These are phyloP conservation scores for Nyctalus aviator DNA, from an alignment of 2,797 vertebrate species.

Conservation along the genomic window DNA sequence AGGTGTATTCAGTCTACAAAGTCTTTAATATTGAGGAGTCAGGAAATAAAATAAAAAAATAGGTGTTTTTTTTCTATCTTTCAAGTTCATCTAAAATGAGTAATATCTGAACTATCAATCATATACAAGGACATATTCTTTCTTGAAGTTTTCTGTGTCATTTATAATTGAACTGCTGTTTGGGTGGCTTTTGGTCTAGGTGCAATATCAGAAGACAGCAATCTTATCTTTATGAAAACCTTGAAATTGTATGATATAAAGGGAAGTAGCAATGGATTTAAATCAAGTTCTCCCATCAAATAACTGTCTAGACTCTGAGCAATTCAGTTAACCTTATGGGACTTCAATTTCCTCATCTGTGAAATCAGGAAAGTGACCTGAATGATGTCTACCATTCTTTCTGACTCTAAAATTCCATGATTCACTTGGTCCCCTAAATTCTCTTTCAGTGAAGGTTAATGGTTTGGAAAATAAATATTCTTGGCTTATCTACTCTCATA, in stretches of 20 bases:
- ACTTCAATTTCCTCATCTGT: conserved; percentile 64
- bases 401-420: conserved; percentile 53
- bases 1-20: background rate
- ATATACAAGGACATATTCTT: conserved; percentile 37
- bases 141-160: conserved; percentile 58
- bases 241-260: conserved; percentile 56
- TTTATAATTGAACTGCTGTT: conserved; percentile 60
- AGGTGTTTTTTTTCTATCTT: conserved; percentile 16
- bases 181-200: conserved; percentile 51
- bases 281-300: conserved; percentile 50
- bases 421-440: conserved; percentile 47
- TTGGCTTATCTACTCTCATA: conserved; percentile 6
- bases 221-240: conserved; percentile 72
- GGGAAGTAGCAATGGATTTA: conserved; percentile 59
- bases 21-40: conserved; percentile 40
- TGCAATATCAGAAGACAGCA: conserved; percentile 49
- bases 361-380: conserved; percentile 64
- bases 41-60: conserved; percentile 57
- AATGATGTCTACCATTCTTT: conserved; percentile 47
- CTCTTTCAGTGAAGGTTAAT: conserved; percentile 6
- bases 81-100: conserved; percentile 54
- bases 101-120: conserved; percentile 36
- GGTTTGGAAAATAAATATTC: conserved; percentile 60
- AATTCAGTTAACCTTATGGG: conserved; percentile 64
- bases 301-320: conserved; percentile 35